Evolutionary conservation across 2,113 vertebrate genomes (phyloP).

Genomic region (Saguinus imperator): DNA sequence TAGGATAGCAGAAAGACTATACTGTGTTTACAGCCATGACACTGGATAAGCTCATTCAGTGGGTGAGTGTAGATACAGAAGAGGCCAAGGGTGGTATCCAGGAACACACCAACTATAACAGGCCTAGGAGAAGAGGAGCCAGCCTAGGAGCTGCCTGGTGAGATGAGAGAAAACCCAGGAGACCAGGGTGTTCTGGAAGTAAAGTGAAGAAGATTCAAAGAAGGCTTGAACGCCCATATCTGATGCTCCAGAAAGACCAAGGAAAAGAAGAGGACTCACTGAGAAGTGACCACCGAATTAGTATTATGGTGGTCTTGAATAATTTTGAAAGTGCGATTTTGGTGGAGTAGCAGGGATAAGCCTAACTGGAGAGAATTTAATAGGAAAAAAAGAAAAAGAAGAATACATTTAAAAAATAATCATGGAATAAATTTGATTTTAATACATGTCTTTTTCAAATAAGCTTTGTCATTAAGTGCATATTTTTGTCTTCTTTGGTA

Average conservation of each 20-base stretch:
- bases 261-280: neutral
- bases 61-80: neutral
- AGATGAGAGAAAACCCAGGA: neutral
- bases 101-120: neutral
- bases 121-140: neutral
- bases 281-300: neutral
- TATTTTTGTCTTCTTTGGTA: neutral
- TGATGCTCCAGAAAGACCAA: neutral
- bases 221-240: neutral
- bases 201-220: neutral
- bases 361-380: neutral
- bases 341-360: neutral
- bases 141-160: neutral
- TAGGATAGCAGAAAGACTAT: neutral
- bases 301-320: neutral
- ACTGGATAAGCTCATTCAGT: neutral
- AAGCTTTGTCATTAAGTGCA: neutral
- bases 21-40: neutral
- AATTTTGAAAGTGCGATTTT: neutral
- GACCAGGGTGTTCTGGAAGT: neutral
- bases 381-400: neutral
- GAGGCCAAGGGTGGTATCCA: neutral
- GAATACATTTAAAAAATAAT: neutral
- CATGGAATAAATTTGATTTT: neutral
- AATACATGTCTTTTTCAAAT: neutral